Conservation (phyloP, 2,113 vertebrate genomes). For the Pterocles orientalis region DNA sequence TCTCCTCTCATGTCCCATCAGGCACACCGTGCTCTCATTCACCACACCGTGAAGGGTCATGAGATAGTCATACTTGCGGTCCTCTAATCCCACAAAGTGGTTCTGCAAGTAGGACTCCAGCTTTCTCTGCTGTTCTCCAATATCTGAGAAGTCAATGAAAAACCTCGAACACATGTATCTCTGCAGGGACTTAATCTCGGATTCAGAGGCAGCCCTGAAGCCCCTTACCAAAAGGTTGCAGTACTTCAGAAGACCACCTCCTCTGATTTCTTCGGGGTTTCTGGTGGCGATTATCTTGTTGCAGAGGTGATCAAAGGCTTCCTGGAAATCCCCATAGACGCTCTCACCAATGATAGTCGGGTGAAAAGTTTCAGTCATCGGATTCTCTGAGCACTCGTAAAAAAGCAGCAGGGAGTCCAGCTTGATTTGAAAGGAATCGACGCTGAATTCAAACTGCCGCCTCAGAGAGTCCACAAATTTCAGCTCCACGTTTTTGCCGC, state of each 20-base stretch:
- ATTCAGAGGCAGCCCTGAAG: conserved; percentile 90
- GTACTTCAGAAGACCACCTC: conserved; percentile 98
- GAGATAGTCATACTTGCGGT: conserved; percentile 99
- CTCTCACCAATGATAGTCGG: conserved; percentile 97
- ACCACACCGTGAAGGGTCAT: conserved; percentile 97
- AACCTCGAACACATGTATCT: conserved; percentile 99
- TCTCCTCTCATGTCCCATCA: conserved; percentile 98
- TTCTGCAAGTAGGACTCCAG: conserved; percentile 99
- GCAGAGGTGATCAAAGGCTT: conserved; percentile 94
- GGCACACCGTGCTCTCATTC: conserved; percentile 98
- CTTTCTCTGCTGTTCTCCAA: conserved; percentile 96
- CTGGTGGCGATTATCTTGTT: conserved; percentile 96
- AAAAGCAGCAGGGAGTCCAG: conserved; percentile 98
- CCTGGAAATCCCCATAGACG: conserved; percentile 92
- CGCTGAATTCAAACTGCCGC: conserved; percentile 98
- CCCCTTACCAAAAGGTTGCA: conserved; percentile 97
- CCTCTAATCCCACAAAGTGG: conserved; percentile 98
- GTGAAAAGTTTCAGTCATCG: conserved; percentile 96
- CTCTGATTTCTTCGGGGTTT: conserved; percentile 97
- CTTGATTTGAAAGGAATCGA: conserved; percentile 99
- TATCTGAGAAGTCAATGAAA: conserved; percentile 99
- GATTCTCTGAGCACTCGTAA: conserved; percentile 97
- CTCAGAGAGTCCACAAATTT: conserved; percentile 98
- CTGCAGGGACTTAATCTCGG: conserved; percentile 97
- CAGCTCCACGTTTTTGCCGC: conserved; percentile 98